These are phyloP conservation scores for Trachemys scripta DNA, from an alignment of 2,113 vertebrate genomes.

Conservation along the genomic window DNA sequence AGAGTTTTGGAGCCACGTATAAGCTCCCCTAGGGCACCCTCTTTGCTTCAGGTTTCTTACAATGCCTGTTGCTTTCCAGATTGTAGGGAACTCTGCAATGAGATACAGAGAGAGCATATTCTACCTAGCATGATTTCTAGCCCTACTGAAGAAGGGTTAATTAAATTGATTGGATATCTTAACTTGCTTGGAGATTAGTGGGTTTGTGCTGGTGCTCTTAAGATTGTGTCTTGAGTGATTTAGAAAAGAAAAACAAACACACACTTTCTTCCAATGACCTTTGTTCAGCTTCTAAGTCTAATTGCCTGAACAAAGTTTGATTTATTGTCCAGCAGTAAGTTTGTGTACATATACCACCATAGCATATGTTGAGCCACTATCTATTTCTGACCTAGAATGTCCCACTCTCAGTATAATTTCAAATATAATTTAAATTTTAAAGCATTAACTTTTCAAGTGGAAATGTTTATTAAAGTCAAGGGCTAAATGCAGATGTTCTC, in stretches of 20 bases:
- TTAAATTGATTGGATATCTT: not conserved
- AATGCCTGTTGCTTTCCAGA: not conserved
- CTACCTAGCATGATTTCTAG: not conserved
- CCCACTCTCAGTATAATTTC: not conserved
- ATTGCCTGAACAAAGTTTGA: not conserved
- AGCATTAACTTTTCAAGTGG: not conserved
- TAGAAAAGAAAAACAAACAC: not conserved
- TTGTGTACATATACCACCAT: not conserved
- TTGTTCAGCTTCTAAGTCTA: not conserved
- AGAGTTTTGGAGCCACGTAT: not conserved
- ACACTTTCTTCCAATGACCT: fast-evolving
- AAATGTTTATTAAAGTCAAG: not conserved
- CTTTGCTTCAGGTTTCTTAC: not conserved
- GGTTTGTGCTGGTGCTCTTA: not conserved
- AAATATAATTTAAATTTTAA: not conserved
- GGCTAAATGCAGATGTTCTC: not conserved
- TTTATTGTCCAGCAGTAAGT: not conserved
- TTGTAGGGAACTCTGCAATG: not conserved
- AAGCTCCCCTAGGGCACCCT: not conserved
- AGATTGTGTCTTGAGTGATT: not conserved
- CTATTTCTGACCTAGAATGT: not conserved
- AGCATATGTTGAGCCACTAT: not conserved
- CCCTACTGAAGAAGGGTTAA: not conserved
- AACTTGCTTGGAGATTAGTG: not conserved
- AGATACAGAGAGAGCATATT: not conserved